Percentiles rank a stretch among this genome's conserved stretches.
phyloP scores from a whole-genome alignment of 2,113 vertebrate species.

The Anarrhichthys ocellatus region DNA sequence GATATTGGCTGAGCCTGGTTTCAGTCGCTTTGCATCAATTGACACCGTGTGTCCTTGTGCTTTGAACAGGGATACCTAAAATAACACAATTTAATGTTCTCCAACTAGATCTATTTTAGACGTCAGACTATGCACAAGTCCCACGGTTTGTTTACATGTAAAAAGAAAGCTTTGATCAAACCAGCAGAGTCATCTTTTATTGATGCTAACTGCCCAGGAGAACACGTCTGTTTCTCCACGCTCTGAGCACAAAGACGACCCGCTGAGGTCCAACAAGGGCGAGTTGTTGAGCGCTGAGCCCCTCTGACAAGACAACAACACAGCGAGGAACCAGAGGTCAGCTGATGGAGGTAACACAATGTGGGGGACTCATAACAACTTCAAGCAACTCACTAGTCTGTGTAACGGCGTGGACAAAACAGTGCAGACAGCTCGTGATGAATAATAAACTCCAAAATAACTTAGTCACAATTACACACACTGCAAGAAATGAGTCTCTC shows the following conservation, averaged over 20 bases:
- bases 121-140: neutral
- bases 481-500: neutral
- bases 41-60: slow-evolving; percentile 54
- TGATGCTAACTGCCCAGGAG: neutral
- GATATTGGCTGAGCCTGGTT: slow-evolving; percentile 29
- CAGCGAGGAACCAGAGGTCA: slow-evolving; percentile 18
- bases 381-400: slow-evolving; percentile 10
- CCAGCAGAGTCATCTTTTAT: slow-evolving; percentile 24
- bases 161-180: slow-evolving; percentile 17
- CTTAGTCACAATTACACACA: neutral
- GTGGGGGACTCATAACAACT: neutral
- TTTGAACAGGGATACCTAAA: slow-evolving; percentile 51
- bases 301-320: slow-evolving; percentile 29
- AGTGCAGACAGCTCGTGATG: neutral
- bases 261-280: slow-evolving; percentile 6
- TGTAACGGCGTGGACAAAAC: neutral
- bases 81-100: slow-evolving; percentile 37
- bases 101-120: slow-evolving; percentile 45
- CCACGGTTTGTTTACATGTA: neutral
- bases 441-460: neutral
- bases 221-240: slow-evolving; percentile 26
- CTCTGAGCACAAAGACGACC: slow-evolving; percentile 26
- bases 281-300: slow-evolving; percentile 10
- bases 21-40: slow-evolving; percentile 47
- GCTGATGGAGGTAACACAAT: slow-evolving; percentile 7